Evolutionary conservation across 2,113 vertebrate genomes (phyloP).

Genomic region (Gadus chalcogrammus): DNA sequence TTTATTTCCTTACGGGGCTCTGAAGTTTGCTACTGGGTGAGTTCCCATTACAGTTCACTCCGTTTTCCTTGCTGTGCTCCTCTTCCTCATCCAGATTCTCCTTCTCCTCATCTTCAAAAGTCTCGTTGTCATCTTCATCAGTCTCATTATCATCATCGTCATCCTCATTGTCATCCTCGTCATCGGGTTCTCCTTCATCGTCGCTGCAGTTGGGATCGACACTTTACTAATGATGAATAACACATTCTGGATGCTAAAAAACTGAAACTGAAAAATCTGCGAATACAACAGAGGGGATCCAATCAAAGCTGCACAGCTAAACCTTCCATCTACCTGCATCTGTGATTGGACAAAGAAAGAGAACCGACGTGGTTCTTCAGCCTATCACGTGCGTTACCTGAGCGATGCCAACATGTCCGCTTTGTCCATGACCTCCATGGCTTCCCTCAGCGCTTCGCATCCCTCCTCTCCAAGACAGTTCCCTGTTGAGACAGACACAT

Average conservation of each 20-base stretch:
- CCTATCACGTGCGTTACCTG: conserved; percentile 66
- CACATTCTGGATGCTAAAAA: background rate
- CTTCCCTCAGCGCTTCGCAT: conserved; percentile 84
- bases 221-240: background rate
- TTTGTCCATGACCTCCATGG: conserved; percentile 81
- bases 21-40: conserved; percentile 42
- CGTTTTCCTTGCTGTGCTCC: conserved; percentile 39
- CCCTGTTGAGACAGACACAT: conserved; percentile 65
- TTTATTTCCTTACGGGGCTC: conserved; percentile 37
- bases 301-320: no score
- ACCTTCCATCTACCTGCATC: no score
- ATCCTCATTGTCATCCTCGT: no score
- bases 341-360: no score
- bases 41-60: conserved; percentile 32
- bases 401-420: conserved; percentile 81
- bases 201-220: conserved; percentile 51
- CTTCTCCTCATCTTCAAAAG: background rate
- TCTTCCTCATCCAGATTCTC: conserved; percentile 34
- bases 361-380: background rate
- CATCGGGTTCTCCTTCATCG: conserved; percentile 73
- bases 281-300: no score
- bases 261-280: background rate
- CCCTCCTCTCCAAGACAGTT: conserved; percentile 89
- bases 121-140: conserved; percentile 7
- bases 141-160: conserved; percentile 4